Evolutionary conservation across 2,888 invertebrate species (phyloP), one percentile per base, ranked within the genome.

Genomic region (Pammene fasciana): DNA sequence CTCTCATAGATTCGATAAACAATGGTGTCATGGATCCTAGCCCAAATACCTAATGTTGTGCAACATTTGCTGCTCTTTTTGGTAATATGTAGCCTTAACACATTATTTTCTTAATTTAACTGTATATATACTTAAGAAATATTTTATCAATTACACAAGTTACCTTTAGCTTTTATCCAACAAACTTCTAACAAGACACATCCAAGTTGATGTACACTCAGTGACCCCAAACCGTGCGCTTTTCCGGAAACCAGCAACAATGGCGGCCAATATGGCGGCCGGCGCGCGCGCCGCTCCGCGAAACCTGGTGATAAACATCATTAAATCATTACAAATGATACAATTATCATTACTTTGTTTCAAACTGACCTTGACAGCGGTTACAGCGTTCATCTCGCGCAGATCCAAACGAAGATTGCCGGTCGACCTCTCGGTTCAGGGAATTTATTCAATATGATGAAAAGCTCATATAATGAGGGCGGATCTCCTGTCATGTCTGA

Each of bases 361-460:
- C 77, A 78, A 76, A 45, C 72, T 88, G 88, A 85, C 92, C 92
- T 92, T 92, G 88, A 76, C 76, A 73, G 84, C 84, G 88, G 86
- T 85, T 85, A 82, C 82, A 77, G 80, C 82, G 84, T 85, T 86
- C 86, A 89, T 86, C 84, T 83, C 76, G 82, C 80, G 76, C 84
- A 82, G 90, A 91, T 90, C 75, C 74, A 82, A 84, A 77, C 75
- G 41, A 65, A 60, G 91, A 90, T 91, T 85, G 79, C 77, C 79
- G 88, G 86, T 88, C 87, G 86, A 70, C 79, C 83, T 78, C 81
- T 82, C 82, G 89, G 90, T 90, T 91, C 90, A 91, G 81, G 84
- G 89, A 82, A 85, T 89, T 85, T 80, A 75, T 74, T 81, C 84
- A 88, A 86, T 76, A 72, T 72, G 55, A 62, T 68, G 72, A 68